Conservation (phyloP, 2,113 vertebrate genomes). For the Cololabis saira region DNA sequence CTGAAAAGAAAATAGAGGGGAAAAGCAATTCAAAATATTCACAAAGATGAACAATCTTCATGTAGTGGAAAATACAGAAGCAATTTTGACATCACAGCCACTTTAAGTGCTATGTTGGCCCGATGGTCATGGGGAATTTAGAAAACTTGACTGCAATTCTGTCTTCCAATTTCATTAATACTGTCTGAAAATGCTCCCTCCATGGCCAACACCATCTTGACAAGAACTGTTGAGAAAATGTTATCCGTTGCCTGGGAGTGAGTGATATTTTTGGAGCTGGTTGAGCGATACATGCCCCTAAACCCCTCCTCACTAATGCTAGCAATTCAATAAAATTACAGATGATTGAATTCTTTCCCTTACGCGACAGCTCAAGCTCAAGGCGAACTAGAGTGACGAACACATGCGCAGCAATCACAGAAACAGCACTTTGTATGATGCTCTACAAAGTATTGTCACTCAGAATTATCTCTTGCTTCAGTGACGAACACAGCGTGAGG, state of each 20-base stretch:
- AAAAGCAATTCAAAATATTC: conserved; percentile 18
- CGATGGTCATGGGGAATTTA: conserved; percentile 28
- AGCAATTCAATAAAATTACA: conserved; percentile 36
- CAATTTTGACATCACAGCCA: conserved; percentile 21
- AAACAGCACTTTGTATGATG: conserved; percentile 48
- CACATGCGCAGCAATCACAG: conserved; percentile 54
- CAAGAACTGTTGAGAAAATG: conserved; percentile 24
- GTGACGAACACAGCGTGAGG: conserved; percentile 39
- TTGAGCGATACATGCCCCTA: conserved; percentile 17
- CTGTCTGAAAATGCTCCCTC: conserved; percentile 9
- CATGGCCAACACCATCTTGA: conserved; percentile 25
- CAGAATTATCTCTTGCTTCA: conserved; percentile 68
- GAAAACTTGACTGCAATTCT: conserved; percentile 26
- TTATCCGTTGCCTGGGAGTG: conserved; percentile 20
- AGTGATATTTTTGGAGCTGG: conserved; percentile 53
- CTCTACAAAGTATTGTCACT: conserved; percentile 57
- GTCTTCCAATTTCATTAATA: conserved; percentile 14
- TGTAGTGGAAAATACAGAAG: conserved; percentile 1
- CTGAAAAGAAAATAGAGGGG: not conserved
- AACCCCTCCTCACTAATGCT: conserved; percentile 5
- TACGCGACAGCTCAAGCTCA: conserved; percentile 44
- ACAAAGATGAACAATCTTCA: conserved; percentile 8
- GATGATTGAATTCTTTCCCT: conserved; percentile 57
- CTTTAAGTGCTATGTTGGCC: conserved; percentile 1
- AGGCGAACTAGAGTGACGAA: conserved; percentile 51